Evolutionary conservation across 1,140 invertebrate genomes (phyloP), one percentile per base, ranked within the genome.

Genomic region (Plutomurus gul): DNA sequence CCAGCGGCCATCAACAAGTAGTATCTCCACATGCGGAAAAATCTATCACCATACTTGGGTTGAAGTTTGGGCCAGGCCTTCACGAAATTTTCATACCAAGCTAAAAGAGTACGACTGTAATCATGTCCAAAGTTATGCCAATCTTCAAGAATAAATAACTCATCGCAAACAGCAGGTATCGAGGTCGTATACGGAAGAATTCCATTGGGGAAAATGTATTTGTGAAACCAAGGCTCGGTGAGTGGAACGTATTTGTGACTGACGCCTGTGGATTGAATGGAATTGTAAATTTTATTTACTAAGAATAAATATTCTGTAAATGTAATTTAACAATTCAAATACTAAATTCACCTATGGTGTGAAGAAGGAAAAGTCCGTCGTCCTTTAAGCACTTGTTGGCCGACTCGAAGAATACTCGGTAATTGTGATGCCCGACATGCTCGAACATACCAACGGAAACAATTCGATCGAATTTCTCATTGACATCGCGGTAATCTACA

Each of bases 381-480:
- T 83, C 79, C 20, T 40, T 71, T 39, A 84, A 65, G 33, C 76
- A 83, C 16, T 72, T 33, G 18, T 83, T 49, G 25, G 71, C 75
- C 8, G 74, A 49, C 40, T 83, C 49, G 36, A 84, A 84, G 65
- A 78, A 83, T 3, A 71, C 49, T 20, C 65, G 46, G 40, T 82
- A 81, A 39, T 84, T 84, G 16, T 75, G 70, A 16, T 75, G 75
- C 0, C 83, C 83, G 0, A 84, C 81, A 37, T 84, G 83, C 49
- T 82, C 83, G 51, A 84, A 81, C 78, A 83, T 82, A 39, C 82
- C 83, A 1, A 83, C 78, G 13, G 51, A 77, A 4, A 83, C 82
- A 18, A 83, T 81, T 7, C 78, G 72, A 22, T 84, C 82, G 56
- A 83, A 84, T 39, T 80, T 75, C 74, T 83, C 82, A 33, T 77